These are phyloP conservation scores for Ceuthmochares aereus DNA, from an alignment of 2,113 vertebrate genomes.

Conservation along the genomic window DNA sequence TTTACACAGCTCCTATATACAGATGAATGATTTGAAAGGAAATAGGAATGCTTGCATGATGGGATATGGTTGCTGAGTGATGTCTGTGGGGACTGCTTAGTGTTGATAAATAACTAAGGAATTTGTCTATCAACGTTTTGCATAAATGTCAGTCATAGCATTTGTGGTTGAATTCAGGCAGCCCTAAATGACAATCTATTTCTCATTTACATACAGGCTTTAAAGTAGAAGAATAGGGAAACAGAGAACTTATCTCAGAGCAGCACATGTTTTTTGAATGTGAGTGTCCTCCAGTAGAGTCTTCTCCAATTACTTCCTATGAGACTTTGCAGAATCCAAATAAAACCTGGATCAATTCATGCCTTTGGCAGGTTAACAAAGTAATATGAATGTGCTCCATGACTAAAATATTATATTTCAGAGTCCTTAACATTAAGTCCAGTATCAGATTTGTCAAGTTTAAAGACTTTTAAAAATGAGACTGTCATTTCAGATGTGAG, in stretches of 20 bases:
- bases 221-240: not conserved
- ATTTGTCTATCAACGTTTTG: slow-evolving; percentile 63
- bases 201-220: slow-evolving; percentile 4
- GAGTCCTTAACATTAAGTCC: not conserved
- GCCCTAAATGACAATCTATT: slow-evolving; percentile 28
- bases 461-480: not conserved
- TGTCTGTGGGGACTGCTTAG: slow-evolving; percentile 25
- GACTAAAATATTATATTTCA: slow-evolving; percentile 3
- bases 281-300: not conserved
- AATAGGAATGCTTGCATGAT: slow-evolving; percentile 14
- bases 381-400: slow-evolving; percentile 6
- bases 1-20: slow-evolving; percentile 28
- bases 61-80: slow-evolving; percentile 47
- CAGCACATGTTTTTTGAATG: not conserved
- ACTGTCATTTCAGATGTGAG: not conserved
- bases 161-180: not conserved
- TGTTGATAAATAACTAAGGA: slow-evolving; percentile 63
- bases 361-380: slow-evolving; percentile 4
- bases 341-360: not conserved
- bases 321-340: slow-evolving; percentile 33
- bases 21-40: slow-evolving; percentile 47
- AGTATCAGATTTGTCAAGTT: not conserved
- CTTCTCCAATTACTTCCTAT: not conserved
- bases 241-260: slow-evolving; percentile 18
- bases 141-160: slow-evolving; percentile 23